Conservation (phyloP, 2,113 vertebrate genomes). For the Lamprologus sp. region DNA sequence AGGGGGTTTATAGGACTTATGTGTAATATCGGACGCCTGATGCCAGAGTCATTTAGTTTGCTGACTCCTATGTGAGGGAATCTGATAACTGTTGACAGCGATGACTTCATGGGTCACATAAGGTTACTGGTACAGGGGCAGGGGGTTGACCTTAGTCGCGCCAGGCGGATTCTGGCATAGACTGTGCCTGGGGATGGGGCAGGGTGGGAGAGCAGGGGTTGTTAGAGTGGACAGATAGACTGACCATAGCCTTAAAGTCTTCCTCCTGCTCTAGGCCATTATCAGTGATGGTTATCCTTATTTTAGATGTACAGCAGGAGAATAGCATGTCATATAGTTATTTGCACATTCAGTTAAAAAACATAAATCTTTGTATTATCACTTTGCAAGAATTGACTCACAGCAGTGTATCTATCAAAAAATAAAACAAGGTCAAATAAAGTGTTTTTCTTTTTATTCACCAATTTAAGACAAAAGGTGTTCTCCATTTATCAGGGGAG, state of each 20-base stretch:
- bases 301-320: conserved; percentile 42
- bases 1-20: conserved; percentile 6
- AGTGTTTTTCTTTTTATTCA: neutral
- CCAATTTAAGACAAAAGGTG: neutral
- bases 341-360: neutral
- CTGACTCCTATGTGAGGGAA: conserved; percentile 24
- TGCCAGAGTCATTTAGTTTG: neutral
- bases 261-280: neutral
- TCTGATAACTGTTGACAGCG: conserved; percentile 45
- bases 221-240: neutral
- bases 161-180: conserved; percentile 32
- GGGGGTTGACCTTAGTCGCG: conserved; percentile 44
- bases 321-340: conserved; percentile 6
- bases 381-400: neutral
- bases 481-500: conserved; percentile 2
- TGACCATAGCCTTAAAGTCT: neutral
- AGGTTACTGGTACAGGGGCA: conserved; percentile 49
- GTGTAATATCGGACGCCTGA: neutral
- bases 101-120: conserved; percentile 60
- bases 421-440: neutral
- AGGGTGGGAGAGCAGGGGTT: neutral
- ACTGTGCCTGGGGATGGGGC: neutral
- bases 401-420: neutral
- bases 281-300: conserved; percentile 39
- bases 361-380: neutral